phyloP scores from a whole-genome alignment of 2,797 vertebrate species.

The Galaxias olidus region DNA sequence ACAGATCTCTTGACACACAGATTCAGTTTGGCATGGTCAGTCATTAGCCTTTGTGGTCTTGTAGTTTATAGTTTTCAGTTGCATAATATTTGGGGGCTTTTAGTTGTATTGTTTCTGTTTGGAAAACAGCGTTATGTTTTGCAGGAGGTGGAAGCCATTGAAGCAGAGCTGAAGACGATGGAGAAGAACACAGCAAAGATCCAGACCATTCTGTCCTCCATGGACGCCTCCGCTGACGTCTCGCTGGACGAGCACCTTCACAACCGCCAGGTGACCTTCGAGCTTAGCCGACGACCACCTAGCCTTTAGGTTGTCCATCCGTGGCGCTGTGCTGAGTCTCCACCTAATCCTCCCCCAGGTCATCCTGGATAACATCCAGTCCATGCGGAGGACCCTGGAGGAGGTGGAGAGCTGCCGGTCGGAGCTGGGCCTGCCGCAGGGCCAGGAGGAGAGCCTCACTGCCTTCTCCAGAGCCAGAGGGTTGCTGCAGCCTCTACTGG shows the following conservation, averaged over 20 bases:
- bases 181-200: constrained; percentile 87
- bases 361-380: constrained; percentile 82
- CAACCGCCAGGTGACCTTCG: constrained; percentile 82
- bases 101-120: not conserved
- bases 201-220: constrained; percentile 81
- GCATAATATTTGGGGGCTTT: too few relatives aligned
- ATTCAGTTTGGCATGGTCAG: too few relatives aligned
- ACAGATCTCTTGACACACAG: too few relatives aligned
- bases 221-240: constrained; percentile 78
- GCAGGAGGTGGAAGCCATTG: constrained; percentile 85
- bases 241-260: constrained; percentile 81
- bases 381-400: constrained; percentile 81
- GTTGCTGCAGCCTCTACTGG: constrained; percentile 77
- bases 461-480: constrained; percentile 78
- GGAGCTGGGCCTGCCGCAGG: constrained; percentile 71
- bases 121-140: constrained; percentile 6
- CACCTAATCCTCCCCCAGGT: constrained; percentile 69
- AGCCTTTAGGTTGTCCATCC: too few relatives aligned
- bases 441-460: constrained; percentile 71
- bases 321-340: too few relatives aligned
- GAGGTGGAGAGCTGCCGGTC: constrained; percentile 79
- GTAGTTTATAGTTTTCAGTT: not conserved
- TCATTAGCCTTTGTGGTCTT: not conserved
- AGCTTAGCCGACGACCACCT: too few relatives aligned
- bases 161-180: constrained; percentile 84